Evolutionary conservation across 2,113 vertebrate genomes (phyloP).

Genomic region (Hyla sarda): DNA sequence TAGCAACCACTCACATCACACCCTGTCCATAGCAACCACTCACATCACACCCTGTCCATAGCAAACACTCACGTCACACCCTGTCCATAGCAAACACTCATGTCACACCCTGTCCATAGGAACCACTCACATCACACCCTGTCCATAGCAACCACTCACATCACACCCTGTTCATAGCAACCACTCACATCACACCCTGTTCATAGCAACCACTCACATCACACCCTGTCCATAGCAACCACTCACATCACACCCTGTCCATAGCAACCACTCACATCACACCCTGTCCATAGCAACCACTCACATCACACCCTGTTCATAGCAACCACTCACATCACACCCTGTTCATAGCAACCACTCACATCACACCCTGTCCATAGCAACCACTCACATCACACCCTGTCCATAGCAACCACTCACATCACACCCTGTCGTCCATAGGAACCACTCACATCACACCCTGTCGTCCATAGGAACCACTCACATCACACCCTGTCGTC

Average conservation of each 20-base stretch:
- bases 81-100: not conserved
- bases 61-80: too few species aligned
- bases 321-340: not conserved
- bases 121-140: constrained; percentile 1
- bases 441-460: constrained; percentile 2
- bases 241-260: constrained; percentile 6
- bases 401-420: not conserved
- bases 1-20: not conserved
- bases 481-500: too few species aligned
- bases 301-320: constrained; percentile 13
- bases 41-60: too few species aligned
- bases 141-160: not conserved
- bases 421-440: too few species aligned
- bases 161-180: not conserved
- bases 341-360: not conserved
- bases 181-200: constrained; percentile 14
- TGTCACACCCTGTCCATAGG: not conserved
- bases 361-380: not conserved
- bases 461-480: not conserved
- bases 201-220: not conserved
- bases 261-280: not conserved
- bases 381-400: constrained; percentile 2
- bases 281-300: not conserved
- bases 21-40: not conserved
- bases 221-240: not conserved